Conservation (phyloP, 2,113 vertebrate genomes). For the Entelurus aequoreus region DNA sequence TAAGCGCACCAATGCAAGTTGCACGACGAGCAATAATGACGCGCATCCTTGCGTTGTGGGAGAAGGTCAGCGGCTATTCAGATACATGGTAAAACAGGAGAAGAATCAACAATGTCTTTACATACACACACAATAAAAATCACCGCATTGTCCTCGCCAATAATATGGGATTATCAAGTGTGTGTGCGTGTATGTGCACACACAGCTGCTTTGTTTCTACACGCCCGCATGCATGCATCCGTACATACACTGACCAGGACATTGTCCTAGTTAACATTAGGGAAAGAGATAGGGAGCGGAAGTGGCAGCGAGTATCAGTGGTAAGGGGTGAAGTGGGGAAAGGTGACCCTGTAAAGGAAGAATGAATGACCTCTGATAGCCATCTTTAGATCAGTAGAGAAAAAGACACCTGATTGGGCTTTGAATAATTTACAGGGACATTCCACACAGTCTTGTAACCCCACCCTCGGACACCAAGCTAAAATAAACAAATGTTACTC, state of each 20-base stretch:
- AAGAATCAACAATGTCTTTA: conserved; percentile 50
- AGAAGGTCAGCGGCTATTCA: conserved; percentile 60
- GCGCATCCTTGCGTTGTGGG: conserved; percentile 45
- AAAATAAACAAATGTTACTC: conserved; percentile 67
- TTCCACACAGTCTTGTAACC: conserved; percentile 62
- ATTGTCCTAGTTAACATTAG: conserved; percentile 51
- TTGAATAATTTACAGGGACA: conserved; percentile 79
- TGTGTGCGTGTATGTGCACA: conserved; percentile 14
- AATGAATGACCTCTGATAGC: conserved; percentile 88
- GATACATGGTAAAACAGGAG: conserved; percentile 45
- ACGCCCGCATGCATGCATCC: conserved; percentile 39
- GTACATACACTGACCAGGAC: conserved; percentile 44
- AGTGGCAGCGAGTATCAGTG: conserved; percentile 62
- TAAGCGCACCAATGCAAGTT: conserved; percentile 50
- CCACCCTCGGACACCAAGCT: conserved; percentile 42
- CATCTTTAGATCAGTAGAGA: conserved; percentile 78
- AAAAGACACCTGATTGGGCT: conserved; percentile 73
- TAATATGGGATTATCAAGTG: conserved; percentile 11
- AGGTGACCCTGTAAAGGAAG: conserved; percentile 81
- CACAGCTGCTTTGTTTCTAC: conserved; percentile 36
- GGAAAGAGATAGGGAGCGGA: conserved; percentile 57
- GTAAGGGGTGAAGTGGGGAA: conserved; percentile 67
- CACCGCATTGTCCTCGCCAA: conserved; percentile 9
- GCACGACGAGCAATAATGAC: conserved; percentile 55
- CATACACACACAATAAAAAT: conserved; percentile 30